Evolutionary conservation across 2,797 vertebrate genomes (phyloP).

Genomic region (Pteropus rufus): DNA sequence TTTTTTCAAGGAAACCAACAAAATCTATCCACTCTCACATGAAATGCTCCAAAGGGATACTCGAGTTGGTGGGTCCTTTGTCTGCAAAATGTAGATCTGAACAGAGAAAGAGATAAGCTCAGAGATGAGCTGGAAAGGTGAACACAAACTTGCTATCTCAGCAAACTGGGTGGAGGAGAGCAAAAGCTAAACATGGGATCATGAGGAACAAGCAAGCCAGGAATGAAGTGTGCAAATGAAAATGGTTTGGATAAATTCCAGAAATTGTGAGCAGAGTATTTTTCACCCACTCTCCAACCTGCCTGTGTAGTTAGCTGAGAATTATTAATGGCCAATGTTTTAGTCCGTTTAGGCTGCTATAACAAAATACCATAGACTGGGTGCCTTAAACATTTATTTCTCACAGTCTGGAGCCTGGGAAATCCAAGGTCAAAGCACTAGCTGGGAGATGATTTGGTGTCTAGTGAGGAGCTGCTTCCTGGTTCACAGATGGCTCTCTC

Average conservation of each 20-base stretch:
- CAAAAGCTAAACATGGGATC: background rate
- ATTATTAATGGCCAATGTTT: background rate
- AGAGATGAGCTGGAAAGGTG: background rate
- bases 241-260: background rate
- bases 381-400: background rate
- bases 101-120: background rate
- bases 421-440: background rate
- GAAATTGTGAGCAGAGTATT: background rate
- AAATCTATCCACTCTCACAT: background rate
- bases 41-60: background rate
- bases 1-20: constrained; percentile 7
- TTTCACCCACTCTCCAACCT: background rate
- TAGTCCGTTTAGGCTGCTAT: background rate
- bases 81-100: too few relatives aligned
- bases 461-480: background rate
- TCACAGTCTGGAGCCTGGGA: background rate
- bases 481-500: background rate
- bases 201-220: background rate
- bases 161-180: background rate
- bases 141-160: background rate
- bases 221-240: background rate
- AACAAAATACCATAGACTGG: background rate
- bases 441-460: background rate
- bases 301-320: background rate
- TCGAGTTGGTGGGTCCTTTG: background rate